Base-by-base conservation (phyloP, 1,140 invertebrate genomes). In the Plodia interpunctella region DNA sequence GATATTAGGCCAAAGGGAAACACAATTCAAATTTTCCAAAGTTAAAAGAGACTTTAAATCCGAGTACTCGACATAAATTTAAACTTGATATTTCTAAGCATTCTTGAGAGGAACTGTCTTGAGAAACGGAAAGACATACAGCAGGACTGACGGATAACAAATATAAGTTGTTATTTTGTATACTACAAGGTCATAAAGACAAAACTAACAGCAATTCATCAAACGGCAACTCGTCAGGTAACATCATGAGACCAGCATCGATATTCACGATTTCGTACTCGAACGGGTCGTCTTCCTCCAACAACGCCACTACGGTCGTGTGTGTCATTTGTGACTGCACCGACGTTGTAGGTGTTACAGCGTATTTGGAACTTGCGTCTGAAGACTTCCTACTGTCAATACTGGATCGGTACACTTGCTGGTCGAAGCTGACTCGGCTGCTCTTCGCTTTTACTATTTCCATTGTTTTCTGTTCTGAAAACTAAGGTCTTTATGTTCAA, bases 241-340 rank as follows among this genome's bases (percentile, higher is more conserved):
- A 55, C 13, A 59, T 66, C 0, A 87, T 58, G 32, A 85, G 59
- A 5, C 57, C 69, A 1, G 65, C 62, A 59, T 87, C 80, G 50
- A 87, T 87, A 56, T 87, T 87, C 17, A 87, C 75, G 17, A 87
- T 87, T 5, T 87, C 84, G 53, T 87, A 87, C 28, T 87, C 84
- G 44, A 87, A 80, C 0, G 84, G 70, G 52, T 87, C 30, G 30
- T 32, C 84, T 17, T 75, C 84, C 0, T 83, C 84, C 0, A 87
- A 35, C 5, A 82, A 52, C 8, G 68, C 65, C 0, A 38, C 62
- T 20, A 74, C 57, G 9, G 63, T 63, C 49, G n/a, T 28, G 56
- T 32, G 18, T 9, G 62, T 35, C 32, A 25, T 61, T 13, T 28
- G 51, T 3, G 69, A 71, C 4, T 60, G 55, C 2, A 44, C n/a